Base-by-base conservation (phyloP, 2,797 vertebrate genomes). In the Eupleurogrammus muticus region DNA sequence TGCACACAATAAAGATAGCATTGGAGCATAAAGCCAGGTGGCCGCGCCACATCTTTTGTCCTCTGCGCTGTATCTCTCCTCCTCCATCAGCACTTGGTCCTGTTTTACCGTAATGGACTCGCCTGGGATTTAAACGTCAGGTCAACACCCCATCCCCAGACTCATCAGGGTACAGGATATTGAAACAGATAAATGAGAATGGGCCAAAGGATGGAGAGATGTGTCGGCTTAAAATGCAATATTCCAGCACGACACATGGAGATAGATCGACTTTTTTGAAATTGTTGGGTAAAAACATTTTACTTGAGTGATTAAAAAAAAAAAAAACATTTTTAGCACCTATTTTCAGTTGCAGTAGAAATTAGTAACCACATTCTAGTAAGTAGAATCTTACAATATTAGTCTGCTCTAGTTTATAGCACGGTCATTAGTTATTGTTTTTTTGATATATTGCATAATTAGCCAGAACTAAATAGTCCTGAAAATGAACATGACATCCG, bases 141-240 rank as follows among this genome's bases (percentile, higher is more conserved):
- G 90, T 92, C 88, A 90, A 42, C 80, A 75, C 86, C 82, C 64
- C 13, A 67, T 80, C 74, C 71, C 68, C 71, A 67, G 63, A 72
- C 89, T 89, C 90, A 87, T 90, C 87, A 90, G 83, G 77, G 78
- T 66, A 83, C 87, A 90, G 87, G 91, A 93, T 91, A 91, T 91
- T 92, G 87, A 90, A 90, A 90, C 73, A 73, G 90, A 91, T 90
- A 89, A 88, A 90, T 87, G 88, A 87, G 81, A 89, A 83, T 57
- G 68, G 87, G 81, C 78, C 64, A 78, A 76, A 69, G 81, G 81
- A 90, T 68, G 76, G 56, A 82, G 78, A 76, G 72, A 83, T 72
- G 82, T 80, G 73, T 46, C 32, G 40, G 74, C 73, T 54, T 63
- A 28, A 28, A 80, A 85, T n/a, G 47, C 70, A 81, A 84, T 84